These are phyloP conservation scores for Euproctis similis DNA, from an alignment of 2,888 invertebrate genomes.

Conservation along the genomic window DNA sequence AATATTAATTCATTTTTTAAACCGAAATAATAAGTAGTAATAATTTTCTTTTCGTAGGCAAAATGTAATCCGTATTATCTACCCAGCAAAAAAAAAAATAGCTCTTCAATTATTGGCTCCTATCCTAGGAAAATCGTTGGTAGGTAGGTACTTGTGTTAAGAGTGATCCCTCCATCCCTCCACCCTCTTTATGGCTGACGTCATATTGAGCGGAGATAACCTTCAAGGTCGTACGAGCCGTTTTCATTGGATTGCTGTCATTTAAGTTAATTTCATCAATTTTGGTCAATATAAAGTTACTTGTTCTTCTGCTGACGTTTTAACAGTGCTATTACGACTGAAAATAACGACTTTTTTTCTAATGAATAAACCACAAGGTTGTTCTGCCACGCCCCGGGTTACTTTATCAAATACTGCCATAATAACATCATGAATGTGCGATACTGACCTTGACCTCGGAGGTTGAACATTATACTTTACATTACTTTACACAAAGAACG, in stretches of 20 bases:
- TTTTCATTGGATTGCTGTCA: conserved; percentile 16
- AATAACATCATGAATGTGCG: conserved; percentile 33
- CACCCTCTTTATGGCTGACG: conserved; percentile 21
- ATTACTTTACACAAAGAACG: no score
- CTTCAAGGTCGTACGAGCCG: conserved; percentile 21
- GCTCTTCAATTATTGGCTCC: conserved; percentile 17
- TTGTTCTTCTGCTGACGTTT: no score
- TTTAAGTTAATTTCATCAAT: conserved; percentile 2
- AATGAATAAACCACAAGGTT: conserved; percentile 36
- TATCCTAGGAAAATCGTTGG: conserved; percentile 7
- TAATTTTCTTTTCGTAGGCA: no score
- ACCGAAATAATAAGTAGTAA: no score
- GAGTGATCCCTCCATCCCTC: conserved; percentile 14
- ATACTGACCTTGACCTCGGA: conserved; percentile 36
- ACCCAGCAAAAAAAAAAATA: no score
- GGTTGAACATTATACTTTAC: no score
- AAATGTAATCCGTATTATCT: no score
- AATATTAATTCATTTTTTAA: no score
- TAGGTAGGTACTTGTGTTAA: conserved; percentile 15
- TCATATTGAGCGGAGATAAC: conserved; percentile 17
- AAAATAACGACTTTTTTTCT: conserved; percentile 33
- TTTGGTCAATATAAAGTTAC: no score
- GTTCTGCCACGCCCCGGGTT: conserved; percentile 38
- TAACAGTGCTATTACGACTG: conserved; percentile 13
- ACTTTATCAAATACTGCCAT: conserved; percentile 24